phyloP scores from a whole-genome alignment of 1,140 invertebrate genomes.

The Diplogasteroides magnus region DNA sequence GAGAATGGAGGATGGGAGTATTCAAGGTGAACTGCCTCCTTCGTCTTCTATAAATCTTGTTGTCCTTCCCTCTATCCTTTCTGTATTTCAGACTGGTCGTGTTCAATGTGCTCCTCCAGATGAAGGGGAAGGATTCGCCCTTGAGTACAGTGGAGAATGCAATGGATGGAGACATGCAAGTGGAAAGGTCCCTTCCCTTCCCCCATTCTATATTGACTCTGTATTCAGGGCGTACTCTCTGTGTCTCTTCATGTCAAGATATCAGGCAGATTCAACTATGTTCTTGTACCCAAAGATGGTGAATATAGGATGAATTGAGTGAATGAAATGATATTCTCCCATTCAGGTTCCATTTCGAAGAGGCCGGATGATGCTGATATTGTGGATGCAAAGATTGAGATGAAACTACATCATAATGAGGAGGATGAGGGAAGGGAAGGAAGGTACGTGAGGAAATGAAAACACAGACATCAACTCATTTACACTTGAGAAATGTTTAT shows the following conservation, averaged over 20 bases:
- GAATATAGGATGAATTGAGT: no score
- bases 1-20: not conserved
- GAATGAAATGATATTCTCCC: not conserved
- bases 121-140: not conserved
- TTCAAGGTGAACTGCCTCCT: constrained; percentile 8
- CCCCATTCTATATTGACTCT: not conserved
- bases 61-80: not conserved
- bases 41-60: not conserved
- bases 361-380: not conserved
- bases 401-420: no score
- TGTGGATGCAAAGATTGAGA: not conserved
- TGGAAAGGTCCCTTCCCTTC: not conserved
- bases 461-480: no score
- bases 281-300: not conserved
- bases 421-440: no score
- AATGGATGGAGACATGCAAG: not conserved
- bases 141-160: not conserved
- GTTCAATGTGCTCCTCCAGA: not conserved
- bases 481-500: no score
- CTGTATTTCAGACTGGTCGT: not conserved
- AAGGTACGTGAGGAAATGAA: no score
- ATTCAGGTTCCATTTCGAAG: not conserved
- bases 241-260: not conserved
- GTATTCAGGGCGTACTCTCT: not conserved
- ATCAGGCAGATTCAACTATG: not conserved